Percentiles rank a stretch among this genome's conserved stretches.
These are phyloP conservation scores for Takifugu flavidus DNA, from an alignment of 2,113 vertebrate species.

Conservation along the genomic window DNA sequence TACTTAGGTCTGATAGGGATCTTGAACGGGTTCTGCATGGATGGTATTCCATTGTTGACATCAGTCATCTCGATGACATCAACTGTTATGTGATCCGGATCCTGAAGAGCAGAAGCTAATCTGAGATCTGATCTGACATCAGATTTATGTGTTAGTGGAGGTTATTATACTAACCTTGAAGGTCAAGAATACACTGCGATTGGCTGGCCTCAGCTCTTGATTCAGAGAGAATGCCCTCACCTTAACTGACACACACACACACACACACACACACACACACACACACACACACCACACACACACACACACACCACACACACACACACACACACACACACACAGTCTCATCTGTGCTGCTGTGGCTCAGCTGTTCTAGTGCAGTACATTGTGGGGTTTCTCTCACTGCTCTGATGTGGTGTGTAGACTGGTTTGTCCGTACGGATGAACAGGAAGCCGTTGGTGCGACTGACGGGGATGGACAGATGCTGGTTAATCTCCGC, in stretches of 20 bases:
- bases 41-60: slow-evolving; percentile 84
- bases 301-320: slow-evolving; percentile 14
- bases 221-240: slow-evolving; percentile 86
- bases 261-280: slow-evolving; percentile 16
- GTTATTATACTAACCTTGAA: slow-evolving; percentile 74
- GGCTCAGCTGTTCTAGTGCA: no score
- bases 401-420: slow-evolving; percentile 86
- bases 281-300: slow-evolving; percentile 11
- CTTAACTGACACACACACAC: slow-evolving; percentile 40
- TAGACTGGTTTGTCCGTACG: slow-evolving; percentile 92
- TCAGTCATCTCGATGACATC: slow-evolving; percentile 83
- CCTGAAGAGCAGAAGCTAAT: slow-evolving; percentile 66
- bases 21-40: slow-evolving; percentile 87
- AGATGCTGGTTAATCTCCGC: slow-evolving; percentile 73
- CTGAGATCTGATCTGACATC: neutral
- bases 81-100: slow-evolving; percentile 80
- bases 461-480: slow-evolving; percentile 74
- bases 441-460: slow-evolving; percentile 89
- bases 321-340: slow-evolving; percentile 2
- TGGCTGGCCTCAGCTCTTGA: slow-evolving; percentile 84
- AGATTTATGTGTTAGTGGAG: neutral
- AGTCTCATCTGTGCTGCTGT: neutral
- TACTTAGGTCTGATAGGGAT: slow-evolving; percentile 92
- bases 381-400: neutral
- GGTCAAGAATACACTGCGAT: slow-evolving; percentile 78